A percentile compares a stretch with the other conserved stretches of the same genome.
Evolutionary conservation across 1,140 invertebrate genomes (phyloP).

Genomic region (Bombus fervidus): DNA sequence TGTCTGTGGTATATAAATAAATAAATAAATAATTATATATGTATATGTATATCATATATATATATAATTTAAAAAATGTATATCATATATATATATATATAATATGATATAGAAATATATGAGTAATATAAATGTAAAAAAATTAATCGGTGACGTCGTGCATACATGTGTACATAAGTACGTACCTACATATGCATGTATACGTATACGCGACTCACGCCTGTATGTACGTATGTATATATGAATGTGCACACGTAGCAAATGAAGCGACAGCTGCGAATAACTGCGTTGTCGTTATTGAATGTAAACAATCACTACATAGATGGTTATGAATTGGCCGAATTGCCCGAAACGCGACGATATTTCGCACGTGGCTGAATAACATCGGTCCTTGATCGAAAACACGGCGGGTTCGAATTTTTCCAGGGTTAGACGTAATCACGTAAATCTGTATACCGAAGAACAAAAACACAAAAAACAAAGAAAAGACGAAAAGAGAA

Average conservation of each 20-base stretch:
- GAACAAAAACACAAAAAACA: constrained; percentile 39
- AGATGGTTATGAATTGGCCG: background rate
- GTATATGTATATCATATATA: background rate
- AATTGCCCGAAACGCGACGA: background rate
- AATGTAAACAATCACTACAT: background rate
- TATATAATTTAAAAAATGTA: background rate
- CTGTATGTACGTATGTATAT: constrained; percentile 20
- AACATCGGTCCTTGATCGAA: background rate
- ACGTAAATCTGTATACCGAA: constrained; percentile 69
- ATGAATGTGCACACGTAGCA: background rate
- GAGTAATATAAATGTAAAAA: constrained; percentile 58
- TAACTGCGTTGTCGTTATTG: background rate
- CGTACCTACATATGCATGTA: constrained; percentile 17
- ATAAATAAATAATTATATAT: constrained; percentile 50
- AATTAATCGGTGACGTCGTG: constrained; percentile 23
- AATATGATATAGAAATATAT: constrained; percentile 60
- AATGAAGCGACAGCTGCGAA: background rate
- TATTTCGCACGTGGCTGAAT: background rate
- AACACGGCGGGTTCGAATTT: constrained; percentile 51
- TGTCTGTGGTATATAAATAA: background rate
- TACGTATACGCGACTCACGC: background rate
- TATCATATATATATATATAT: background rate
- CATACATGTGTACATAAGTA: constrained; percentile 25
- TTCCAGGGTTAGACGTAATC: constrained; percentile 74
- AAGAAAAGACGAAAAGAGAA: constrained; percentile 62